Evolutionary conservation across 2,113 vertebrate species (phyloP), one percentile per base, ranked within the genome.

Genomic region (Bujurquina vittata): DNA sequence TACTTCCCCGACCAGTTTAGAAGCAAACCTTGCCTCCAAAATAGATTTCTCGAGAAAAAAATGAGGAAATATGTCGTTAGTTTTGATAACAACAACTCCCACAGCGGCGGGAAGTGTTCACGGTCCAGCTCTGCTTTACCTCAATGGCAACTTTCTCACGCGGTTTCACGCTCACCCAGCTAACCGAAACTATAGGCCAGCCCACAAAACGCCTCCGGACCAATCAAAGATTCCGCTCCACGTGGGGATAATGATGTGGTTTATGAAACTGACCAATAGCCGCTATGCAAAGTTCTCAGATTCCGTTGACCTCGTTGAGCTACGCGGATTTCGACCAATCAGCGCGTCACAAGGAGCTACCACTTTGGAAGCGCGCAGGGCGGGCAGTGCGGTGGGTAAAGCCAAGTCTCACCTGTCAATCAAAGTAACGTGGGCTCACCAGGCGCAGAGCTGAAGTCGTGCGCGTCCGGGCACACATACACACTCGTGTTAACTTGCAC

Each of bases 361-460:
- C 91, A 84, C 92, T 95, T 95, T 93, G 93, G 92, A 96, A 91
- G 95, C 96, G 96, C 95, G 95, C 59, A 11, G 81, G 91, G 91
- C 85, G 87, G 90, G 77, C 72, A 40, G 87, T 63, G 83, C 60
- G 37, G 84, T 79, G 87, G 26, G 91, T 91, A 89, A 96, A 96
- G 96, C 96, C 96, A 94, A 96, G 96, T 96, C 96, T 95, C 91
- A 92, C 80, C 96, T 96, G 97, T 98, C 97, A 97, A 96, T 98
- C 97, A 98, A 98, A 98, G 96, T 97, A 98, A 98, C 97, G 97
- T 98, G 97, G 97, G 95, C 49, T 86, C 62, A 73, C 56, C 58
- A 29, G 73, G 77, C 10, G 79, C 52, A 18, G 26, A 29, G 80
- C 87, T 77, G 76, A 52, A 33, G 37, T 82, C 35, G 61, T 49